A percentile compares a stretch with the other conserved stretches of the same genome.
Evolutionary conservation across 2,888 invertebrate genomes (phyloP).

Genomic region (Pediacus dermestoides): DNA sequence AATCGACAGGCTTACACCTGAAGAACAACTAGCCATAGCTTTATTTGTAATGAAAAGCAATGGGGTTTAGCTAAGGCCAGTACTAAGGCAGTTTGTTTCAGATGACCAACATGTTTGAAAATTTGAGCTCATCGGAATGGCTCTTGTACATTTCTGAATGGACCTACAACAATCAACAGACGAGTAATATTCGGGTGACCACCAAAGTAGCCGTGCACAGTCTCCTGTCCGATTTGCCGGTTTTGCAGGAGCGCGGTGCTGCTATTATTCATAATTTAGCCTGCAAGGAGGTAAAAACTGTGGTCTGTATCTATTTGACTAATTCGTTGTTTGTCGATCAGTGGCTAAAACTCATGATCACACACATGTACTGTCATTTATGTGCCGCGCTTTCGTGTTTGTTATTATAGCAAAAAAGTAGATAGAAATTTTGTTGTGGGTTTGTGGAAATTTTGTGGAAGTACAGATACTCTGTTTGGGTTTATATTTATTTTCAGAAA

Average conservation of each 20-base stretch:
- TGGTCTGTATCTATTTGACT: slow-evolving; percentile 72
- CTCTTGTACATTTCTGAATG: slow-evolving; percentile 91
- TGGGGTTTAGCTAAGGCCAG: too few relatives aligned
- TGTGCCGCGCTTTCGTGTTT: too few relatives aligned
- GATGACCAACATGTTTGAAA: slow-evolving; percentile 89
- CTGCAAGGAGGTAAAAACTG: slow-evolving; percentile 95
- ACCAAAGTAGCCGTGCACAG: slow-evolving; percentile 89
- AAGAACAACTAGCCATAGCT: slow-evolving; percentile 77
- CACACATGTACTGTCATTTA: too few relatives aligned
- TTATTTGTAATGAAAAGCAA: slow-evolving; percentile 66
- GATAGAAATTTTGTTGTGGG: slow-evolving; percentile 7
- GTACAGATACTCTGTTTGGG: slow-evolving; percentile 43
- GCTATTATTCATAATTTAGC: slow-evolving; percentile 88
- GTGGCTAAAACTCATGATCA: too few relatives aligned
- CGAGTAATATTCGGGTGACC: slow-evolving; percentile 85
- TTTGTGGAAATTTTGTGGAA: slow-evolving; percentile 9
- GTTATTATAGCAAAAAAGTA: too few relatives aligned
- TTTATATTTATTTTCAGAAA: slow-evolving; percentile 61
- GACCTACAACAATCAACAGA: slow-evolving; percentile 69
- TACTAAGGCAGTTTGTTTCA: slow-evolving; percentile 46
- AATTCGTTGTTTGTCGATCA: slow-evolving; percentile 17
- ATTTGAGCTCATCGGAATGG: slow-evolving; percentile 87
- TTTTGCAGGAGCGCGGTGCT: slow-evolving; percentile 75
- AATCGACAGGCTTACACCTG: slow-evolving; percentile 68
- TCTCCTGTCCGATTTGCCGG: slow-evolving; percentile 66